phyloP scores from a whole-genome alignment of 1,140 invertebrate genomes.

The Ceratoteleas bidentatus region DNA sequence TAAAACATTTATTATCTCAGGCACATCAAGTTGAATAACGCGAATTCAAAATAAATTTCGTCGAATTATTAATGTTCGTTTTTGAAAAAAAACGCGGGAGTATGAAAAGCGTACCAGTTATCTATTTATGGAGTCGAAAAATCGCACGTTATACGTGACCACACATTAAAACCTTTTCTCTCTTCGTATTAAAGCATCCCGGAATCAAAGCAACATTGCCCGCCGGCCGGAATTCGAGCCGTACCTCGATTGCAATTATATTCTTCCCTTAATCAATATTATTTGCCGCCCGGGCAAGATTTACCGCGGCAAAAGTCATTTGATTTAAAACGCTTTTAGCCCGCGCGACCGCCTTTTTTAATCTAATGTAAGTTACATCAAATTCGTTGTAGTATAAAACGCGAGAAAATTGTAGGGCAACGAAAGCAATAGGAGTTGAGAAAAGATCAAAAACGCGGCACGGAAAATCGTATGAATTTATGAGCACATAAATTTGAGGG shows the following conservation, averaged over 20 bases:
- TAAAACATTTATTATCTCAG: too few relatives aligned
- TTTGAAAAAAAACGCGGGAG: too few relatives aligned
- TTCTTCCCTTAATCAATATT: conserved; percentile 21
- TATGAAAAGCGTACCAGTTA: too few relatives aligned
- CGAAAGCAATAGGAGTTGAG: conserved; percentile 70
- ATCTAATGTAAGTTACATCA: conserved; percentile 59
- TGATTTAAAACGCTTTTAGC: conserved; percentile 21
- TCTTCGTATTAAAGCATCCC: too few relatives aligned
- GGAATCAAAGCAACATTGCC: too few relatives aligned
- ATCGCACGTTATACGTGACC: too few relatives aligned
- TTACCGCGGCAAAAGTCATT: conserved; percentile 16
- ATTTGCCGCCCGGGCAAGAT: conserved; percentile 11
- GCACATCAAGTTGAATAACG: too few relatives aligned
- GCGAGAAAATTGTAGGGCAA: conserved; percentile 44
- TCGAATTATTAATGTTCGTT: too few relatives aligned
- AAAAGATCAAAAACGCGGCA: conserved; percentile 77
- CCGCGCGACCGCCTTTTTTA: conserved; percentile 16
- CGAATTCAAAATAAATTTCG: too few relatives aligned
- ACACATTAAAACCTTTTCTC: too few relatives aligned
- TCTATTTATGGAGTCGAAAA: too few relatives aligned
- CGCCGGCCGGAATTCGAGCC: too few relatives aligned
- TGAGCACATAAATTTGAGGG: conserved; percentile 77
- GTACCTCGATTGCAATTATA: neutral
- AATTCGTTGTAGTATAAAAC: conserved; percentile 60
- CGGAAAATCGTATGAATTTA: conserved; percentile 78